Conservation (phyloP, 1,140 invertebrate species). For the Brachionus plicatilis region DNA sequence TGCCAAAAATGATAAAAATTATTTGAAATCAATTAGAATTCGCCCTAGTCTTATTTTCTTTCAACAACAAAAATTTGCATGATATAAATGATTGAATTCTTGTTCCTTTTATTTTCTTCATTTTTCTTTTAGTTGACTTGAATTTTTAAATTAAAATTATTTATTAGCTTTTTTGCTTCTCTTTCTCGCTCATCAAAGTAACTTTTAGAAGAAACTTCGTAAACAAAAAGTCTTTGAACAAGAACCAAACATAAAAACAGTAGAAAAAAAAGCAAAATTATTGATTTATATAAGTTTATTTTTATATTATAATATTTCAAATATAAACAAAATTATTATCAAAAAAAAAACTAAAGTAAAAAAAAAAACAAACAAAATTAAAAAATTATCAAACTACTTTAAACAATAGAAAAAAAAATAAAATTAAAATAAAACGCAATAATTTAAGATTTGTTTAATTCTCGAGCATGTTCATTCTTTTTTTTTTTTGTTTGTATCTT, state of each 20-base stretch:
- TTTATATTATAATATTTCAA: slow-evolving; percentile 17
- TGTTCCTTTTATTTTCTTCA: neutral
- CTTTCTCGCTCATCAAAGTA: neutral
- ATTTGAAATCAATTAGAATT: neutral
- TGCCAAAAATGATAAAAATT: neutral
- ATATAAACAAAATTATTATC: slow-evolving; percentile 33
- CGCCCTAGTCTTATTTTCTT: neutral
- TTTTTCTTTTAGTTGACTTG: neutral
- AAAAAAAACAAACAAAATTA: neutral
- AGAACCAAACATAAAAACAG: neutral
- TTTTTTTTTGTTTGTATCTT: neutral
- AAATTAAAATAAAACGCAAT: slow-evolving; percentile 14
- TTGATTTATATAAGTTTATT: slow-evolving; percentile 1
- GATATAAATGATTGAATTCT: slow-evolving; percentile 22
- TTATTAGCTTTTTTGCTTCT: neutral
- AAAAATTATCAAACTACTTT: slow-evolving; percentile 24
- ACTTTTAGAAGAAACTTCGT: neutral
- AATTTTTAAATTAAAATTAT: neutral
- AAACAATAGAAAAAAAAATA: neutral
- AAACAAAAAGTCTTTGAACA: neutral
- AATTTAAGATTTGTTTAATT: neutral
- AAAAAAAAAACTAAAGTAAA: neutral
- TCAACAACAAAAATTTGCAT: neutral
- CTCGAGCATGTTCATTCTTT: neutral
- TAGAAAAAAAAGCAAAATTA: neutral